Conservation (phyloP, 2,888 invertebrate genomes). For the Lysandra bellargus region DNA sequence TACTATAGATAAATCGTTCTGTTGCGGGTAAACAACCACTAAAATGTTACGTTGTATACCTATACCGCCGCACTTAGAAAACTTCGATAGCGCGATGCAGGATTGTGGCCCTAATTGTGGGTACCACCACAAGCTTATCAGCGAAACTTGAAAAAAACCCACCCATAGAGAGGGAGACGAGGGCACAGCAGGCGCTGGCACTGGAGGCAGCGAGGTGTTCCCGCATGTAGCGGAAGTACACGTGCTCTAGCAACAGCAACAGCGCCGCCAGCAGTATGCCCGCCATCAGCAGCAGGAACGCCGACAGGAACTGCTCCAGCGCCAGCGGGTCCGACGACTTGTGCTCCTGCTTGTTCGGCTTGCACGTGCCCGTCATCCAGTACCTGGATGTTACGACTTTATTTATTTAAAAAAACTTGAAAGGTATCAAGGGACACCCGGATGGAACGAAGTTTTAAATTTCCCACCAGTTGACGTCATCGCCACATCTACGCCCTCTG, state of each 20-base stretch:
- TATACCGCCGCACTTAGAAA: no score
- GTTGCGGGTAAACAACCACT: no score
- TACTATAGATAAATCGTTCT: no score
- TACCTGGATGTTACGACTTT: slow-evolving; percentile 76
- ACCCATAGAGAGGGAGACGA: slow-evolving; percentile 95
- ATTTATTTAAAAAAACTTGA: background rate
- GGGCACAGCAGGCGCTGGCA: slow-evolving; percentile 94
- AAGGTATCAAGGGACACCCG: no score
- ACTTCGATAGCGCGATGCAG: no score
- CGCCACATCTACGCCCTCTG: no score
- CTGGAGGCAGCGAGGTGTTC: slow-evolving; percentile 93
- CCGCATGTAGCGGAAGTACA: slow-evolving; percentile 96
- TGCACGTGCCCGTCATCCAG: slow-evolving; percentile 98
- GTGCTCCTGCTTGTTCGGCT: slow-evolving; percentile 94
- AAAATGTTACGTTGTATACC: no score
- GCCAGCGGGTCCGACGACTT: slow-evolving; percentile 94
- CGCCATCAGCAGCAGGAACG: slow-evolving; percentile 96
- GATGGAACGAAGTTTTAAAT: no score
- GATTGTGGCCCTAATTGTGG: no score
- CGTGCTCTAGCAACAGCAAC: slow-evolving; percentile 93
- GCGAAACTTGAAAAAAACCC: slow-evolving; percentile 46
- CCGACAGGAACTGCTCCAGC: slow-evolving; percentile 97
- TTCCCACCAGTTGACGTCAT: no score
- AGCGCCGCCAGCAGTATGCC: slow-evolving; percentile 95
- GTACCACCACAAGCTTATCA: no score